Evolutionary conservation across 2,797 vertebrate species (phyloP).

Genomic region (Cuculus canorus): DNA sequence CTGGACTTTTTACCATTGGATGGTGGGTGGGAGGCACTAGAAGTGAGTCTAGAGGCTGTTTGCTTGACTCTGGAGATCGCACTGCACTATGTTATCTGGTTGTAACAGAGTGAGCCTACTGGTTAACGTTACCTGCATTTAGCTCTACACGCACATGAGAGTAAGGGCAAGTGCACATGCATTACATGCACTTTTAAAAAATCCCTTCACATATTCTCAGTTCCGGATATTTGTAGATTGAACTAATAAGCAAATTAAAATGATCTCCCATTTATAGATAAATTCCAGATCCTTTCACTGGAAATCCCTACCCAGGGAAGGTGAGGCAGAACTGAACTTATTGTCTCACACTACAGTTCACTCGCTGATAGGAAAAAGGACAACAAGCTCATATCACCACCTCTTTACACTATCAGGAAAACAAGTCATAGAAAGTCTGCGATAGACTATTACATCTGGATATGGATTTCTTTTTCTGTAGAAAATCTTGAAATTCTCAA

Average conservation of each 20-base stretch:
- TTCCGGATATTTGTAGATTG: not conserved
- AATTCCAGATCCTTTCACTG: not conserved
- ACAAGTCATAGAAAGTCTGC: not conserved
- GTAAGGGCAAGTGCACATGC: not conserved
- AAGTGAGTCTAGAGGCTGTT: not conserved
- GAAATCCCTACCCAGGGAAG: not conserved
- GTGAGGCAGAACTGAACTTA: not conserved
- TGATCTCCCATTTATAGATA: not conserved
- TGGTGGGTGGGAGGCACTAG: not conserved
- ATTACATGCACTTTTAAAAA: not conserved
- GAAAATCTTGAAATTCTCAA: not conserved
- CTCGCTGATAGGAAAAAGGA: not conserved
- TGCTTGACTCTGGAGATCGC: not conserved
- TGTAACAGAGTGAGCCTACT: not conserved
- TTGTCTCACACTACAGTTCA: not conserved
- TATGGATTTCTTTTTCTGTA: not conserved
- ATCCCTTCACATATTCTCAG: fast-evolving
- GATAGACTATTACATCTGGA: not conserved
- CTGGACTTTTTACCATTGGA: not conserved
- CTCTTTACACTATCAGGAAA: not conserved
- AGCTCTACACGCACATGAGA: not conserved
- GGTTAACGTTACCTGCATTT: not conserved
- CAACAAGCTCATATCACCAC: not conserved
- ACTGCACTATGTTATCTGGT: not conserved
- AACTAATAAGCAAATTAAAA: not conserved